Evolutionary conservation across 2,888 invertebrate species (phyloP), one percentile per base, ranked within the genome.

Genomic region (Coelopa pilipes): DNA sequence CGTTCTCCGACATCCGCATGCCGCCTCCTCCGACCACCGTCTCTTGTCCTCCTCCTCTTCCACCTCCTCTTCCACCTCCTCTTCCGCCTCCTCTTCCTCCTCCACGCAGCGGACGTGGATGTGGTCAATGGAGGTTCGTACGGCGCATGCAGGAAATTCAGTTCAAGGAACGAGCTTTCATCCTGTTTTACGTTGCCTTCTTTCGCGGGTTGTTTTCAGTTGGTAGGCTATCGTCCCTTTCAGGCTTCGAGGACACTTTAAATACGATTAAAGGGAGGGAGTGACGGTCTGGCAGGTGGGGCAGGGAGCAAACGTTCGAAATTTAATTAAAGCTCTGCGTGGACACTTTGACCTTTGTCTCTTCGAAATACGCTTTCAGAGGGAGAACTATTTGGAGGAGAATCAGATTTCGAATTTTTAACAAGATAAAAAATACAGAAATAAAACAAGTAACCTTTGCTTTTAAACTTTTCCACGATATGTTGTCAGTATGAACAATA

Each of bases 61-160:
- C 57, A 17, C 10, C 17, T 19, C 57, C 57, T 13, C 1, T 57
- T 4, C 17, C 19, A 19, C n/a, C 19, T 19, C 57, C 57, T 17
- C 5, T 57, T 4, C 57, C 57, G 17, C 11, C 17, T 4, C 17
- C 4, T 57, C 17, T 57, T 19, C 57, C n/a, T 34, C 34, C 34
- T 34, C 34, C 7, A n/a, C n/a, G 34, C 7, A 7, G 34, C 34
- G 34, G 34, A 34, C 7, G 34, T 34, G 34, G 34, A 34, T 34
- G 34, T 34, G 15, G 71, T 12, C 15, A 21, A 10, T 45, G 45
- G 63, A 63, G 24, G 45, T 46, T 70, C 53, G 17, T n/a, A 55
- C 19, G 34, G 71, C 71, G 55, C 63, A 55, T 71, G 71, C 45
- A 71, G 71, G 63, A 71, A 46, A 50, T 55, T 55, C 50, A 53